A percentile compares a stretch with the other conserved stretches of the same genome.
Conservation (phyloP, 2,113 vertebrate species). For the Podocnemis expansa region DNA sequence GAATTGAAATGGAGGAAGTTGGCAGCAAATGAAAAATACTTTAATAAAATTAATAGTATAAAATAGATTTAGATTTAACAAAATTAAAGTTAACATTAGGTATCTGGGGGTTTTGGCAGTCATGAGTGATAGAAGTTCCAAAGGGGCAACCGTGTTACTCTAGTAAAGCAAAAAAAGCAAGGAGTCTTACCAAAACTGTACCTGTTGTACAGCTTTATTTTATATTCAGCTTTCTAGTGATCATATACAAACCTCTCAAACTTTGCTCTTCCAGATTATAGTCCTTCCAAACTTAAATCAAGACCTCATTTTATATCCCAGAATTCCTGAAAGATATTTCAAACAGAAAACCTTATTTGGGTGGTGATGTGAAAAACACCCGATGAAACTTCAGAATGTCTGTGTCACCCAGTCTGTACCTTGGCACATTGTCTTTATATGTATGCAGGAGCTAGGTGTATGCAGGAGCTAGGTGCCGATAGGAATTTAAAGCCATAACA, state of each 20-base stretch:
- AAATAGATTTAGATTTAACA: neutral
- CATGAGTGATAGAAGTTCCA: neutral
- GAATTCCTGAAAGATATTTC: neutral
- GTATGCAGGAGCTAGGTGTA: neutral
- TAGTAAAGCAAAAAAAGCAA: too few relatives aligned
- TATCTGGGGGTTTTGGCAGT: neutral
- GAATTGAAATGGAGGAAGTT: neutral
- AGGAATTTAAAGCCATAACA: conserved; percentile 45
- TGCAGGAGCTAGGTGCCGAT: neutral
- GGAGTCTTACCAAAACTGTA: neutral
- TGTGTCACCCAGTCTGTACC: conserved; percentile 41
- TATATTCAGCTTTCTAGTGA: neutral
- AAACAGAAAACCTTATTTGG: conserved; percentile 17
- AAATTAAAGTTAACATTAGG: neutral
- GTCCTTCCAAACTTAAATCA: conserved; percentile 33
- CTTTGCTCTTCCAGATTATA: neutral
- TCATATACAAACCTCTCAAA: conserved; percentile 14
- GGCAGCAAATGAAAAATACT: neutral
- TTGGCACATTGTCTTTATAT: conserved; percentile 48
- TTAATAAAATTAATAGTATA: neutral
- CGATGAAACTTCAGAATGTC: conserved; percentile 7
- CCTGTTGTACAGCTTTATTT: neutral
- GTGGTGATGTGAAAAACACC: conserved; percentile 58
- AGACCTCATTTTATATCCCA: conserved; percentile 33
- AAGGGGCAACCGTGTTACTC: too few relatives aligned